Evolutionary conservation across 2,888 invertebrate species (phyloP), one percentile per base, ranked within the genome.

Genomic region (Odontothrips loti): DNA sequence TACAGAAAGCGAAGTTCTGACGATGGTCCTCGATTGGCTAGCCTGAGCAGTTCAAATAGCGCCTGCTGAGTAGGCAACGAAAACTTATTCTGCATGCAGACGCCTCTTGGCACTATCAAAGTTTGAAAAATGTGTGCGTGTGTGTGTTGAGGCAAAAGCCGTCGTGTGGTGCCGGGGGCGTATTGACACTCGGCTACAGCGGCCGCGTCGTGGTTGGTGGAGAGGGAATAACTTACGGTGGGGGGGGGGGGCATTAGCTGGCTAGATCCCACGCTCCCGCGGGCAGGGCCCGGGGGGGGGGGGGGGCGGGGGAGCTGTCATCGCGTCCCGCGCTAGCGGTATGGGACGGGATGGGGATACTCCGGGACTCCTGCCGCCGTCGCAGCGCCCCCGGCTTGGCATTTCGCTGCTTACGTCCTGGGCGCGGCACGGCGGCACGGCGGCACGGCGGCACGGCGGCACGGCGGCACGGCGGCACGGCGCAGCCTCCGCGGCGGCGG

Each of bases 171-270:
- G 51, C 68, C 27, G 68, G 27, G 9, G 68, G 23, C 68, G 68
- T 75, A 75, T 75, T 75, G 68, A 75, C 68, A 75, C 68, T 75
- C 15, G 17, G 58, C 20, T 58, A 12, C 11, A 11, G 23, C 23
- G 68, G 23, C 68, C 34, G 34, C 6, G 34, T 43, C 34, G 34
- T 43, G 34, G 34, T 43, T 6, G 3, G 34, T 4, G 34, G 34
- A 6, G 34, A 6, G 34, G 23, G 68, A 27, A 75, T 75, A 75
- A 75, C 68, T 75, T 27, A 27, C 23, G 27, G 23, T 8, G 68
- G 68, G 68, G 68, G 27, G 23, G 27, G 68, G 68, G 68, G 27
- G 68, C 68, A 75, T 75, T 75, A 75, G 68, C 68, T 27, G 68
- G 23, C 23, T 10, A 75, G 68, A 27, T 75, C 68, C 68, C 68